phyloP scores from a whole-genome alignment of 1,140 invertebrate species.

The Bombus pyrosoma region DNA sequence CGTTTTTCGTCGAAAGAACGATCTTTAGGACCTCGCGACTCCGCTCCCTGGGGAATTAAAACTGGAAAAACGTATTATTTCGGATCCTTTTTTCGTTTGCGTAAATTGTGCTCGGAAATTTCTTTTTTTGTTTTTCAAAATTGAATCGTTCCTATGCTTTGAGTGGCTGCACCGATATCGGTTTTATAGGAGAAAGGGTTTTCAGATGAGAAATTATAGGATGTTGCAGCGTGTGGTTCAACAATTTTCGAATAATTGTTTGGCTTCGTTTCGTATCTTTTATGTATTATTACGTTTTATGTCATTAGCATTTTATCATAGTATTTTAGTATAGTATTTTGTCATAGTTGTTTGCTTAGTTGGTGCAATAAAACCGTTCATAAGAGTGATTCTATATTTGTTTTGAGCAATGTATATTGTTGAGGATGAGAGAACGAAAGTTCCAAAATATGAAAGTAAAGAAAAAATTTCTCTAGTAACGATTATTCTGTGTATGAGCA shows the following conservation, averaged over 20 bases:
- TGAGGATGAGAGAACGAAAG: too few species aligned
- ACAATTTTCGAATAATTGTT: background rate
- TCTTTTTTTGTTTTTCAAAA: background rate
- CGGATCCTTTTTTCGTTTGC: slow-evolving; percentile 5
- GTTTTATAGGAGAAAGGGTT: background rate
- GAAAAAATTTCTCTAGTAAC: too few species aligned
- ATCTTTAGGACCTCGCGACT: background rate
- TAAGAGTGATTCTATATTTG: too few species aligned
- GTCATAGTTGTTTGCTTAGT: too few species aligned
- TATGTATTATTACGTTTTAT: too few species aligned
- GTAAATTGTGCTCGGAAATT: background rate
- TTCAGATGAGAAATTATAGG: background rate
- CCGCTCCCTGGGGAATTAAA: background rate
- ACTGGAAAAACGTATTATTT: background rate
- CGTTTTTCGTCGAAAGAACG: background rate
- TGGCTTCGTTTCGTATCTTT: background rate
- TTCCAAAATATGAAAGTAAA: too few species aligned
- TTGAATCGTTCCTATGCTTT: background rate
- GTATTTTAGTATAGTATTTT: too few species aligned
- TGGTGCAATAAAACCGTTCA: too few species aligned
- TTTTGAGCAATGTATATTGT: too few species aligned
- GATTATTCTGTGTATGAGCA: too few species aligned
- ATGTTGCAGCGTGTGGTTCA: too few species aligned
- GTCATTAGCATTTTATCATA: too few species aligned
- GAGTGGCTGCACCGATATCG: background rate